Percentiles rank a stretch among this genome's conserved stretches.
Conservation (phyloP, 2,888 invertebrate genomes). For the Drosophila limbata region DNA sequence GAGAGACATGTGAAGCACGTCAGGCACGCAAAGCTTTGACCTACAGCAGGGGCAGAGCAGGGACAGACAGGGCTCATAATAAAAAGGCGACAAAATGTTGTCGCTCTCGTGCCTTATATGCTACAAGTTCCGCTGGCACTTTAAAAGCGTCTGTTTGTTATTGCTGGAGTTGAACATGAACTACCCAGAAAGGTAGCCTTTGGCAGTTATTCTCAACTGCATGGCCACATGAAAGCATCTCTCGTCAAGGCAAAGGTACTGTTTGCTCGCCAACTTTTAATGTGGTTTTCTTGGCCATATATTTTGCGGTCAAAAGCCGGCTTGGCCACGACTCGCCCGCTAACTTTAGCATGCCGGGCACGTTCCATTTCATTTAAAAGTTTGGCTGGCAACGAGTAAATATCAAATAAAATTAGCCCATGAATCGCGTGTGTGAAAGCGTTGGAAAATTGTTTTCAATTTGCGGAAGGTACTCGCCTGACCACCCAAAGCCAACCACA, state of each 20-base stretch:
- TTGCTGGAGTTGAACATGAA: constrained; percentile 35
- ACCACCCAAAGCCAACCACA: neutral
- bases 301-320: constrained; percentile 42
- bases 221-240: constrained; percentile 54
- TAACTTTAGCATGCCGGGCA: constrained; percentile 54
- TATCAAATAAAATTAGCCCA: constrained; percentile 73
- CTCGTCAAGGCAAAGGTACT: constrained; percentile 3
- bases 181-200: constrained; percentile 24
- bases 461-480: constrained; percentile 40
- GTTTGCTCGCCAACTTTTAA: constrained; percentile 45
- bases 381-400: constrained; percentile 54
- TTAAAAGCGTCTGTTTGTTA: constrained; percentile 64
- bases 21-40: constrained; percentile 52
- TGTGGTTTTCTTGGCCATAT: constrained; percentile 41
- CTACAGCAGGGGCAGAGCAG: constrained; percentile 22
- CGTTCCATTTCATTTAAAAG: constrained; percentile 74
- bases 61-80: constrained; percentile 32
- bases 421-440: constrained; percentile 53
- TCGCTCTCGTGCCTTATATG: constrained; percentile 41
- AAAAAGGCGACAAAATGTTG: constrained; percentile 71
- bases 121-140: constrained; percentile 59
- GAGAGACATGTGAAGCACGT: constrained; percentile 43
- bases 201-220: constrained; percentile 28
- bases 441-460: constrained; percentile 68
- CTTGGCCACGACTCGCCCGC: constrained; percentile 1